These are phyloP conservation scores for Aphaenogaster ashmeadi DNA, from an alignment of 1,140 invertebrate species.

Conservation along the genomic window DNA sequence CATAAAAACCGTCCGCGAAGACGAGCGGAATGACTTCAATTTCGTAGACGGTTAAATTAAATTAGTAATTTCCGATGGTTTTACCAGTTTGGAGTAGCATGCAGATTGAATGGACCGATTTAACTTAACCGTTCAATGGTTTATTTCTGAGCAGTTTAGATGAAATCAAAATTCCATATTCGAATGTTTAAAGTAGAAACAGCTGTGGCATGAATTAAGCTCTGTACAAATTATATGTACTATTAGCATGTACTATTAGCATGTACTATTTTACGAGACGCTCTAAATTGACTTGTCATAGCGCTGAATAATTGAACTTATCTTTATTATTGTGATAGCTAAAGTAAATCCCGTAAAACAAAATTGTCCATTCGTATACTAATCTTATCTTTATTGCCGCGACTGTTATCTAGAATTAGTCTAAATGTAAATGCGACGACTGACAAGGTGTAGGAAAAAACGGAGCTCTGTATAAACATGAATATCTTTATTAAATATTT, in stretches of 20 bases:
- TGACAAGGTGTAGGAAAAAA: background rate
- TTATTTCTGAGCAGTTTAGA: background rate
- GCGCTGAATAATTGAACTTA: background rate
- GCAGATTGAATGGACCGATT: background rate
- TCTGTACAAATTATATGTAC: background rate
- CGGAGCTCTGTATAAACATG: background rate
- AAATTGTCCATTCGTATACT: constrained; percentile 14
- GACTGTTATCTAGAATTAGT: background rate
- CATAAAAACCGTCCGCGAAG: background rate
- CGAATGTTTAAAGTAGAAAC: background rate
- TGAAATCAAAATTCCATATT: background rate
- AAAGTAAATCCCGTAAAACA: constrained; percentile 2
- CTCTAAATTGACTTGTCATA: background rate
- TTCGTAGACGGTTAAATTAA: constrained; percentile 5
- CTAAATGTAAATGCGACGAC: background rate
- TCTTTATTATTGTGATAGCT: background rate
- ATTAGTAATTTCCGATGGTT: background rate
- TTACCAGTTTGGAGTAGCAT: background rate
- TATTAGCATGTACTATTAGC: background rate
- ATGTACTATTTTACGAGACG: background rate
- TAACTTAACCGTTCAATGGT: background rate
- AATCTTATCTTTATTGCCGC: background rate
- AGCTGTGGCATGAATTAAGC: background rate
- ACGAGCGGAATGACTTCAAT: background rate
- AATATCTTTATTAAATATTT: constrained; percentile 22